phyloP scores from a whole-genome alignment of 2,797 vertebrate genomes.

The Balearica regulorum region DNA sequence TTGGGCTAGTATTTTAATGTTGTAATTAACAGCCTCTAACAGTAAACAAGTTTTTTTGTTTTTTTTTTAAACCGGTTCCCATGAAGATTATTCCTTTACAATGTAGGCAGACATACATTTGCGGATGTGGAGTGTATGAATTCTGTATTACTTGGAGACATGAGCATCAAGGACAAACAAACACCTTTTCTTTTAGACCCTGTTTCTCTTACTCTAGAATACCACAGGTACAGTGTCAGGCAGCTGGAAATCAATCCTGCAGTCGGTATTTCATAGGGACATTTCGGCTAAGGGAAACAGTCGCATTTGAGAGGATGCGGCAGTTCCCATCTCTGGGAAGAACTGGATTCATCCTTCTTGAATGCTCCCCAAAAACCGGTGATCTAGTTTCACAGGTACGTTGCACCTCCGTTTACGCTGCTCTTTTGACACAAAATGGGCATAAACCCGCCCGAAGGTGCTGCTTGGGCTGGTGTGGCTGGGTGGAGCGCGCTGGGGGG shows the following conservation, averaged over 20 bases:
- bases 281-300: neutral
- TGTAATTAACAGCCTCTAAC: slow-evolving; percentile 55
- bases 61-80: neutral
- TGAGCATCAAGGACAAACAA: neutral
- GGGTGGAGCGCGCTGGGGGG: rapidly evolving
- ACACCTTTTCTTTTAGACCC: neutral
- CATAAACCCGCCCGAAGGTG: neutral
- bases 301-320: neutral
- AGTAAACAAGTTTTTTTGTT: slow-evolving; percentile 33
- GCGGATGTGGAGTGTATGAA: neutral
- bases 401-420: neutral
- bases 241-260: neutral
- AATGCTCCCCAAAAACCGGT: neutral
- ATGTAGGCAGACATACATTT: neutral
- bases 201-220: neutral
- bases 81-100: slow-evolving; percentile 13
- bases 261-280: neutral
- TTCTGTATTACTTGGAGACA: neutral
- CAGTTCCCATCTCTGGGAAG: neutral
- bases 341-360: neutral
- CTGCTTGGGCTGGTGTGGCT: neutral
- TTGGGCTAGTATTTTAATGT: slow-evolving; percentile 37
- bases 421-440: neutral
- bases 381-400: neutral
- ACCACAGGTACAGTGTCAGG: neutral